Conservation (phyloP, 37 sponge, comb jelly and placozoan genomes). For the Halichondria panicea region DNA sequence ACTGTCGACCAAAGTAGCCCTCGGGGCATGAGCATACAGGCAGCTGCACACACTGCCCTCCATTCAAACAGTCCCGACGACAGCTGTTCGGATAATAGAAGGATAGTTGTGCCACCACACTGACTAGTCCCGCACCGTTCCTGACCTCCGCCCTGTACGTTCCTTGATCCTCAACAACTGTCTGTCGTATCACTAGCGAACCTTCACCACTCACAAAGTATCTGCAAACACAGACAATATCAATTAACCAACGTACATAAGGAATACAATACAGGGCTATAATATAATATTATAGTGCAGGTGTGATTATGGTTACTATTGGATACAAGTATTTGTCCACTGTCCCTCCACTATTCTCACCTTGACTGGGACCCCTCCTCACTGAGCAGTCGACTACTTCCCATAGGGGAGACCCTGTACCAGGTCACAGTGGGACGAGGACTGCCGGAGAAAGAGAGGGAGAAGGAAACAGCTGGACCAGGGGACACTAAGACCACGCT, state of each 20-base stretch:
- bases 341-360: neutral
- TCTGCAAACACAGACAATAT: neutral
- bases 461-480: slow-evolving; percentile 22
- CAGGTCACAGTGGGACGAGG: slow-evolving; percentile 41
- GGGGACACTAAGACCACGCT: slow-evolving; percentile 9
- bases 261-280: neutral
- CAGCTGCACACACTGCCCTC: slow-evolving; percentile 5
- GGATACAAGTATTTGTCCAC: neutral
- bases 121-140: slow-evolving; percentile 40
- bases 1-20: neutral
- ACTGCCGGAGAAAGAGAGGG: slow-evolving; percentile 24
- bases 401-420: slow-evolving; percentile 5
- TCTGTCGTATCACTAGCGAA: slow-evolving; percentile 24
- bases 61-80: slow-evolving; percentile 6
- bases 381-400: neutral
- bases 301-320: neutral
- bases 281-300: neutral
- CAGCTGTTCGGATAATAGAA: slow-evolving; percentile 11
- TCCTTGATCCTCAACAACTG: slow-evolving; percentile 15
- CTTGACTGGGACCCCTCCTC: slow-evolving; percentile 5
- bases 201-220: slow-evolving; percentile 9
- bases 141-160: slow-evolving; percentile 15
- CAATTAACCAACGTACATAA: neutral
- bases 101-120: neutral
- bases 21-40: slow-evolving; percentile 11